phyloP scores from a whole-genome alignment of 2,888 invertebrate genomes.

The Epinotia brunnichana region DNA sequence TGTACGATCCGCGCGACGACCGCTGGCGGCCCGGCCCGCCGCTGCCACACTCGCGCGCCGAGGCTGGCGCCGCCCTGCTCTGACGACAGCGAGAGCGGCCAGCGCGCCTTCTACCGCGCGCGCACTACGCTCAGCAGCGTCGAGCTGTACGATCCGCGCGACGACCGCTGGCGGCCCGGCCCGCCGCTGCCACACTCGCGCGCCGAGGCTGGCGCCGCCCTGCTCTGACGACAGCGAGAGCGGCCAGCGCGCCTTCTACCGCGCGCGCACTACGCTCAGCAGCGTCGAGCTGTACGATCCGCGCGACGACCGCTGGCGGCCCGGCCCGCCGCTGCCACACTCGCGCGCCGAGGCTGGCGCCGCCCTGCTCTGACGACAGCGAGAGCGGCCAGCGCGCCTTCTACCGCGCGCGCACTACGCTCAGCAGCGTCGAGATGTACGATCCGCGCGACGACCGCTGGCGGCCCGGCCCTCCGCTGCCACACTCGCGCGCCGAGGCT shows the following conservation, averaged over 20 bases:
- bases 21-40: too few species aligned
- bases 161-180: too few species aligned
- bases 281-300: conserved; percentile 94
- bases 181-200: too few species aligned
- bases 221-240: conserved; percentile 34
- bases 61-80: too few species aligned
- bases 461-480: too few species aligned
- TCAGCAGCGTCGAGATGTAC: conserved; percentile 92
- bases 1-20: conserved; percentile 88
- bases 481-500: too few species aligned
- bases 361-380: conserved; percentile 33
- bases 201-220: too few species aligned
- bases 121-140: conserved; percentile 92
- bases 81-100: conserved; percentile 35
- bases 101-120: conserved; percentile 63
- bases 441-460: conserved; percentile 83
- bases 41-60: too few species aligned
- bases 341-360: too few species aligned
- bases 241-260: not conserved
- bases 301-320: conserved; percentile 52
- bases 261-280: conserved; percentile 91
- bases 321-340: too few species aligned
- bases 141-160: conserved; percentile 91
- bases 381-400: not conserved
- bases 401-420: conserved; percentile 87